Percentiles rank a stretch among this genome's conserved stretches.
Evolutionary conservation across 2,113 vertebrate species (phyloP).

Genomic region (Emydocephalus ijimae): DNA sequence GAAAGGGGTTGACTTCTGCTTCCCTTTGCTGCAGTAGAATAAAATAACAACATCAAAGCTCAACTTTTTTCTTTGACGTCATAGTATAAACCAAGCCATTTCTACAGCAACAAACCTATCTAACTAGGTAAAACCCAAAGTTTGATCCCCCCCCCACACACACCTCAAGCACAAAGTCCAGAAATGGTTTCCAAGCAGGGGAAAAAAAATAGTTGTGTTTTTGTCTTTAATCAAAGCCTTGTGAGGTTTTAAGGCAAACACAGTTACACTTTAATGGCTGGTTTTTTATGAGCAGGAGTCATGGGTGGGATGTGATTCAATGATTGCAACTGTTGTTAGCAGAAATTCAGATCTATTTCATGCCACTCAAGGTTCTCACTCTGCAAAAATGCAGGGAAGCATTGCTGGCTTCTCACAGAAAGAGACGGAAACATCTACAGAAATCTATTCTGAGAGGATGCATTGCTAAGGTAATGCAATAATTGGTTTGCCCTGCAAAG

Average conservation of each 20-base stretch:
- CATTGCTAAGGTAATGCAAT: slow-evolving; percentile 47
- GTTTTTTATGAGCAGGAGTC: neutral
- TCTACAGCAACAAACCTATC: too few relatives aligned
- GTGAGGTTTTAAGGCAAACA: neutral
- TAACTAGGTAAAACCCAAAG: too few relatives aligned
- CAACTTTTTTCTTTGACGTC: too few relatives aligned
- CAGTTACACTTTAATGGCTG: slow-evolving; percentile 2
- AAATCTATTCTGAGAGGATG: slow-evolving; percentile 20
- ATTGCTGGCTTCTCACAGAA: slow-evolving; percentile 26
- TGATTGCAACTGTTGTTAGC: neutral
- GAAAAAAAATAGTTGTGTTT: too few relatives aligned
- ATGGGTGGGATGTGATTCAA: neutral
- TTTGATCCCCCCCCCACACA: too few relatives aligned
- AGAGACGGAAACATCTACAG: slow-evolving; percentile 52
- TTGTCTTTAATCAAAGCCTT: too few relatives aligned
- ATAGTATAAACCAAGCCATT: too few relatives aligned
- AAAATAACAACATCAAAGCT: too few relatives aligned
- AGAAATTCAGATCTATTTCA: slow-evolving; percentile 4
- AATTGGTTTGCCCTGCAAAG: neutral
- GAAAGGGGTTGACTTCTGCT: too few relatives aligned
- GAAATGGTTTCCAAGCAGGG: too few relatives aligned
- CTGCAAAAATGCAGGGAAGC: slow-evolving; percentile 26
- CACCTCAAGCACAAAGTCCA: too few relatives aligned
- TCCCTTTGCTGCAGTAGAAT: too few relatives aligned
- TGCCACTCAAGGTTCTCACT: slow-evolving; percentile 27